Percentiles rank a stretch among this genome's conserved stretches.
phyloP scores from a whole-genome alignment of 2,888 invertebrate species.

The Altica lythri region DNA sequence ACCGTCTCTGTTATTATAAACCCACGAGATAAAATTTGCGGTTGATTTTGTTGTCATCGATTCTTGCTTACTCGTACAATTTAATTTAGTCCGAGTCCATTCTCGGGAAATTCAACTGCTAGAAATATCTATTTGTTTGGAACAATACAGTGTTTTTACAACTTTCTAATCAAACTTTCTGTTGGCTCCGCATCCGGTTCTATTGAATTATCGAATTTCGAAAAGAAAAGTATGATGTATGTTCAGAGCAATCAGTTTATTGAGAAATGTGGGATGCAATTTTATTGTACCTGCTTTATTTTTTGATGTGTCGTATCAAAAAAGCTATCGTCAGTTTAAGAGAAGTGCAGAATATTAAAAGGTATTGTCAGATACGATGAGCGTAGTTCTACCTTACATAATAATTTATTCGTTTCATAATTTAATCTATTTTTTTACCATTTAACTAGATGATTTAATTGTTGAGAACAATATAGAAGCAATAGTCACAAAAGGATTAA shows the following conservation, averaged over 20 bases:
- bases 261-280: not conserved
- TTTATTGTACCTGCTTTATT: not conserved
- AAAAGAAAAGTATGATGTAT: slow-evolving; percentile 4
- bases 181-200: not conserved
- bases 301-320: no score
- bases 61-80: slow-evolving; percentile 6
- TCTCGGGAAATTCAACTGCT: not conserved
- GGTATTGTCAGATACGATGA: no score
- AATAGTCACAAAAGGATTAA: no score
- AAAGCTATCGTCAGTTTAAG: no score
- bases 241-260: slow-evolving; percentile 2
- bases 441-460: no score
- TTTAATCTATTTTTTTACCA: no score
- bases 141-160: slow-evolving; percentile 5
- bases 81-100: slow-evolving; percentile 8
- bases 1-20: no score
- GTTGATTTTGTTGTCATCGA: slow-evolving; percentile 8
- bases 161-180: slow-evolving; percentile 10
- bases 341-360: no score
- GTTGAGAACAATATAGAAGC: no score
- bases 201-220: not conserved
- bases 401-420: no score
- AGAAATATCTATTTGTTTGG: slow-evolving; percentile 10
- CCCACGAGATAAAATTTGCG: slow-evolving; percentile 8
- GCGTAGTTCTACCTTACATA: no score